Percentiles rank a stretch among this genome's conserved stretches.
Evolutionary conservation across 2,888 invertebrate species (phyloP).

Genomic region (Cheiracanthium punctorium): DNA sequence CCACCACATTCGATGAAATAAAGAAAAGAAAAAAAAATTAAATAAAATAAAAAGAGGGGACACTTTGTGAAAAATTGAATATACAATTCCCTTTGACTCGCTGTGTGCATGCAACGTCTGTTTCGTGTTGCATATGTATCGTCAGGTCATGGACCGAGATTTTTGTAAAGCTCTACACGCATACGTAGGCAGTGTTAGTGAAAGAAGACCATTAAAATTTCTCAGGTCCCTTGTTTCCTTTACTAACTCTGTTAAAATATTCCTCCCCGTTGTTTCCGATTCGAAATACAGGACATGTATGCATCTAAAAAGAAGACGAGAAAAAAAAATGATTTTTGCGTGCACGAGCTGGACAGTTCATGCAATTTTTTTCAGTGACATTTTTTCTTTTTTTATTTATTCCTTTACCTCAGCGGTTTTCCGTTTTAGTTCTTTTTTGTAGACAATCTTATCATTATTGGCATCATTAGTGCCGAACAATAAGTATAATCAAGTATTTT

Average conservation of each 20-base stretch:
- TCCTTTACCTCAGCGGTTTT: background rate
- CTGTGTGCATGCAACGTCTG: background rate
- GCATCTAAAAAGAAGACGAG: background rate
- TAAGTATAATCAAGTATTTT: too few relatives aligned
- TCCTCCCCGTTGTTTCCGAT: background rate
- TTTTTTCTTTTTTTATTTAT: background rate
- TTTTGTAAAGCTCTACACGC: background rate
- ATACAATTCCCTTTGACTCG: too few relatives aligned
- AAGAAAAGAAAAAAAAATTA: too few relatives aligned
- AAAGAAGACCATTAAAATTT: background rate
- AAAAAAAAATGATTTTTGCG: background rate
- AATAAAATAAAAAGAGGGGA: too few relatives aligned
- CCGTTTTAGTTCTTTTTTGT: background rate
- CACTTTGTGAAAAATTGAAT: too few relatives aligned
- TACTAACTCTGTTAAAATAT: background rate
- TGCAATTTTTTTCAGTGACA: conserved; percentile 17
- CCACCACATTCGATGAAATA: too few relatives aligned
- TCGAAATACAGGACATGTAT: background rate
- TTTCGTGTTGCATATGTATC: background rate
- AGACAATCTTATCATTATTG: background rate
- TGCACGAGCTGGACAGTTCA: background rate
- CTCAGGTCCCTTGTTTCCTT: background rate
- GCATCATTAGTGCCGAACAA: too few relatives aligned
- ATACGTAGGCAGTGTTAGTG: background rate
- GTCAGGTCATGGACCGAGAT: background rate